These are phyloP conservation scores for Hippolais icterina DNA, from an alignment of 2,113 vertebrate species.

Conservation along the genomic window DNA sequence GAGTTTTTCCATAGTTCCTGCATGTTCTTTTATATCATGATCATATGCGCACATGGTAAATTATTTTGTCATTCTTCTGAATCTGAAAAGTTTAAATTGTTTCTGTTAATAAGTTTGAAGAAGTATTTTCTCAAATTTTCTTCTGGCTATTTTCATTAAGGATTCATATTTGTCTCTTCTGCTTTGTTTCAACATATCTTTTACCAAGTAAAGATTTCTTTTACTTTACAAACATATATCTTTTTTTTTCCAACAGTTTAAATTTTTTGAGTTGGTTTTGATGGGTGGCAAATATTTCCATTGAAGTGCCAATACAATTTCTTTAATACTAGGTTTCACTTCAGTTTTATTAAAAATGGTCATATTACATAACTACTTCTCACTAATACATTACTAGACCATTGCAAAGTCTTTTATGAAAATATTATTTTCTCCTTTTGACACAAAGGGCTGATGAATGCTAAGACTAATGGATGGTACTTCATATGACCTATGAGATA, in stretches of 20 bases:
- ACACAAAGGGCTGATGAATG: background rate
- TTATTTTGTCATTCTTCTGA: background rate
- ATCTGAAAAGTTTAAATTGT: background rate
- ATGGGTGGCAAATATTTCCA: background rate
- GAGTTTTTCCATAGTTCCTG: background rate
- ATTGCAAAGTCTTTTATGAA: background rate
- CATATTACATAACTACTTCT: background rate
- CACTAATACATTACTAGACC: background rate
- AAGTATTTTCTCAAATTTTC: background rate
- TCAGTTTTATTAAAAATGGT: background rate
- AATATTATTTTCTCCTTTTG: background rate
- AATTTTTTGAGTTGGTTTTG: background rate
- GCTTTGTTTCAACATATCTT: background rate
- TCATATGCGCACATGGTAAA: rapidly evolving
- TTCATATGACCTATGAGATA: background rate
- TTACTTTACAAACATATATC: background rate
- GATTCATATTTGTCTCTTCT: background rate
- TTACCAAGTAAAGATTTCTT: background rate
- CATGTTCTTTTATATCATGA: background rate
- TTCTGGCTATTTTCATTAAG: background rate
- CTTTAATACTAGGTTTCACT: background rate
- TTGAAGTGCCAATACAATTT: background rate
- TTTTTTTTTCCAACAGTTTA: background rate
- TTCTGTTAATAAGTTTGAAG: background rate
- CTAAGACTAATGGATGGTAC: background rate